Conservation (phyloP, 2,888 invertebrate species). For the Girardia tigrina region DNA sequence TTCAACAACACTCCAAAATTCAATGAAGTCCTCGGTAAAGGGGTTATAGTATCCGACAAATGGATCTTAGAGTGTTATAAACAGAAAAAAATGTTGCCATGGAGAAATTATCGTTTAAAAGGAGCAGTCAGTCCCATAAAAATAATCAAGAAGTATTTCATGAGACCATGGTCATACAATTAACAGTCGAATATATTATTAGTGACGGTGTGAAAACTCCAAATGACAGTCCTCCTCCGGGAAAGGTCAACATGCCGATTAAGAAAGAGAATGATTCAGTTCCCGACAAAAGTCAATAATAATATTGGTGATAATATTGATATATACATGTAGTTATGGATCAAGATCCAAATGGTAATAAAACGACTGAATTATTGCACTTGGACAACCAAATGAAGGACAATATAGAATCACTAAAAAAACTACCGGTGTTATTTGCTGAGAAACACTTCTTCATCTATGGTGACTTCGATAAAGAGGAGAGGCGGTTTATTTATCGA, state of each 20-base stretch:
- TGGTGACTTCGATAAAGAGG: background rate
- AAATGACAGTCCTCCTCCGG: no score
- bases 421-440: background rate
- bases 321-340: no score
- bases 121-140: conserved; percentile 46
- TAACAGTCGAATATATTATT: no score
- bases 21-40: conserved; percentile 58
- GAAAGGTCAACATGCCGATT: no score
- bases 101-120: conserved; percentile 52
- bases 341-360: background rate
- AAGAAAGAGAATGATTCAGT: background rate
- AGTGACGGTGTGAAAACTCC: no score
- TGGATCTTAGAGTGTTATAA: conserved; percentile 63
- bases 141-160: conserved; percentile 30
- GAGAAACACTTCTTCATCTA: background rate
- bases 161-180: background rate
- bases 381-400: no score
- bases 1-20: conserved; percentile 76
- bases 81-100: conserved; percentile 58
- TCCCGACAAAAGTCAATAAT: background rate
- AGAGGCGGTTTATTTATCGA: background rate
- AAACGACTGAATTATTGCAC: no score
- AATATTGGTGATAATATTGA: background rate
- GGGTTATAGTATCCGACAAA: conserved; percentile 59
- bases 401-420: background rate